Conservation (phyloP, 1,140 invertebrate genomes). For the Brachionus paranguensis region DNA sequence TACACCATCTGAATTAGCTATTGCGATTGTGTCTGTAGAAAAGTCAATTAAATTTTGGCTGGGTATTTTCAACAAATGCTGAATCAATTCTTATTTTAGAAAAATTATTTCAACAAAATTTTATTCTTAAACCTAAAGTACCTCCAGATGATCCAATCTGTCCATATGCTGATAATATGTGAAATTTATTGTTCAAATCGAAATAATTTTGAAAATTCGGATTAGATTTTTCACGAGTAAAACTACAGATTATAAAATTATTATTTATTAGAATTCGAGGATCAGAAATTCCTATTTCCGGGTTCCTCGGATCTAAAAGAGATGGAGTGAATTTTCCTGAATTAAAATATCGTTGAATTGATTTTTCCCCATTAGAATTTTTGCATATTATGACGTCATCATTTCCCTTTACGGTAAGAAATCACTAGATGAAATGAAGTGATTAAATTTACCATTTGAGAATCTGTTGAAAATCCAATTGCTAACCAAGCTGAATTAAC, state of each 20-base stretch:
- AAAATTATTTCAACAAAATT: background rate
- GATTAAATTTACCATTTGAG: background rate
- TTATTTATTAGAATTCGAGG: background rate
- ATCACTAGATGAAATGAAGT: background rate
- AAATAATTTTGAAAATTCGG: background rate
- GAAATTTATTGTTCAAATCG: background rate
- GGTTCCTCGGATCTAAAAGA: background rate
- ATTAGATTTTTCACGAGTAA: background rate
- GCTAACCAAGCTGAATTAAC: background rate
- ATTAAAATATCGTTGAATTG: slow-evolving; percentile 22
- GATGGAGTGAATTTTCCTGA: background rate
- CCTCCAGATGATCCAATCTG: background rate
- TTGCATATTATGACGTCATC: slow-evolving; percentile 37
- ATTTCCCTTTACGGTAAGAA: background rate
- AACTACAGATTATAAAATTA: slow-evolving; percentile 3
- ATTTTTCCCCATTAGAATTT: background rate
- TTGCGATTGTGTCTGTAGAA: background rate
- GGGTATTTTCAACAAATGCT: slow-evolving; percentile 9
- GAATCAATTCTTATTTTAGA: background rate
- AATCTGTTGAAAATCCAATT: slow-evolving; percentile 26
- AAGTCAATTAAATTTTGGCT: slow-evolving; percentile 8
- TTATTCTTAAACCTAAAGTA: background rate
- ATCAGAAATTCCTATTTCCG: background rate
- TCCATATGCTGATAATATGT: slow-evolving; percentile 13
- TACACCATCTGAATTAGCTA: background rate